Evolutionary conservation across 2,888 invertebrate genomes (phyloP).

Genomic region (Parochlus steinenii): DNA sequence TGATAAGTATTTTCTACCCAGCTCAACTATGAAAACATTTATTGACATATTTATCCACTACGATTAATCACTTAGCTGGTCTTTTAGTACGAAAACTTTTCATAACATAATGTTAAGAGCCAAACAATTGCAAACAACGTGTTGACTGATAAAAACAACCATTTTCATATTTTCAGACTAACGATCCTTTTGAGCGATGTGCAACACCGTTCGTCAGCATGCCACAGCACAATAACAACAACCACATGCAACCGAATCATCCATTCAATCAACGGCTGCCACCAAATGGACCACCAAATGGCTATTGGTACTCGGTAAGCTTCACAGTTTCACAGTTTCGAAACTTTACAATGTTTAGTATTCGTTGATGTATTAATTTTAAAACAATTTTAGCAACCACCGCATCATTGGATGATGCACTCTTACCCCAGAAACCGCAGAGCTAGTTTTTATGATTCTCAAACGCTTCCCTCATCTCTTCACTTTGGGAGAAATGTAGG

Average conservation of each 20-base stretch:
- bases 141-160: not conserved
- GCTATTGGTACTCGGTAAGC: conserved; percentile 12
- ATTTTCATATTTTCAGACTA: conserved; percentile 2
- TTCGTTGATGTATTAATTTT: conserved; percentile 1
- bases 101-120: too few relatives aligned
- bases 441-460: conserved; percentile 5
- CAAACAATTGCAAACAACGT: not conserved
- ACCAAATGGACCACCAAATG: conserved; percentile 2
- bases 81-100: too few relatives aligned
- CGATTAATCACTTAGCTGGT: too few relatives aligned
- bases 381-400: conserved; percentile 1
- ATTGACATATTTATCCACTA: too few relatives aligned
- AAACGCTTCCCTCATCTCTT: conserved; percentile 8
- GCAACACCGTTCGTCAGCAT: conserved; percentile 9
- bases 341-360: not conserved
- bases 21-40: too few relatives aligned
- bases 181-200: conserved; percentile 7
- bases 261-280: conserved; percentile 9
- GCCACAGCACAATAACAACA: conserved; percentile 2
- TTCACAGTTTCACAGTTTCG: not conserved
- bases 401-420: conserved; percentile 10
- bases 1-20: not conserved
- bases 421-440: conserved; percentile 5
- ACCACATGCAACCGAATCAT: conserved; percentile 2
- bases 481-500: not conserved